Evolutionary conservation across 64 coral and sea anemone species (phyloP).

Genomic region (Porites australiensis): DNA sequence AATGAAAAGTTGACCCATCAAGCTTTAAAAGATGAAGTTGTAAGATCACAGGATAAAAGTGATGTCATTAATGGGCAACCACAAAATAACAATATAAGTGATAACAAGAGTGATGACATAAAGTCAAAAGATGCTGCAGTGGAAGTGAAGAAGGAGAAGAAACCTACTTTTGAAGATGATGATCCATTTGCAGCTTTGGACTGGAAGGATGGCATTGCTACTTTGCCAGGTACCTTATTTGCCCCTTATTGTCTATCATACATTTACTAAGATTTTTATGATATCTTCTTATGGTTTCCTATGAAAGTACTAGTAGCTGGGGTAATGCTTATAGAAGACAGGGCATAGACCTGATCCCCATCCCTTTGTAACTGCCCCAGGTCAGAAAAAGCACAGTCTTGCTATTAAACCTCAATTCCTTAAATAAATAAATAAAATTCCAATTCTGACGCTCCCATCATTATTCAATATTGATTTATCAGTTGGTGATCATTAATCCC

Average conservation of each 20-base stretch:
- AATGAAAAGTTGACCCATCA: not conserved
- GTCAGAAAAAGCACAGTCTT: too few species aligned
- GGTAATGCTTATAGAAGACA: too few species aligned
- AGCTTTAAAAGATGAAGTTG: not conserved
- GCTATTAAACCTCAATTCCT: too few species aligned
- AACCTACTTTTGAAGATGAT: slow-evolving; percentile 41
- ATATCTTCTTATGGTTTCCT: too few species aligned
- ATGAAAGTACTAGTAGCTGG: too few species aligned
- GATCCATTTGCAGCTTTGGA: slow-evolving; percentile 85
- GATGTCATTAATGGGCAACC: not conserved
- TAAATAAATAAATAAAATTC: too few species aligned
- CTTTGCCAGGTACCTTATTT: slow-evolving; percentile 77
- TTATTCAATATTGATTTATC: too few species aligned
- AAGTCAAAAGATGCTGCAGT: slow-evolving; percentile 12
- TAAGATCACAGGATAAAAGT: not conserved
- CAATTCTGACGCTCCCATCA: too few species aligned
- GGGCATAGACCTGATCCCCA: too few species aligned
- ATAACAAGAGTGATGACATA: not conserved
- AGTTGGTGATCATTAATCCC: too few species aligned
- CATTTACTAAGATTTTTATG: too few species aligned
- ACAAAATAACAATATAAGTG: slow-evolving; percentile 31
- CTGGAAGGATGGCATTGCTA: slow-evolving; percentile 93
- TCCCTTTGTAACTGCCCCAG: too few species aligned
- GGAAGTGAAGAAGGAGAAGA: slow-evolving; percentile 29
- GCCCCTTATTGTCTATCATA: not conserved